Base-by-base conservation (phyloP, 2,888 invertebrate genomes). In the Heliconius aoede region DNA sequence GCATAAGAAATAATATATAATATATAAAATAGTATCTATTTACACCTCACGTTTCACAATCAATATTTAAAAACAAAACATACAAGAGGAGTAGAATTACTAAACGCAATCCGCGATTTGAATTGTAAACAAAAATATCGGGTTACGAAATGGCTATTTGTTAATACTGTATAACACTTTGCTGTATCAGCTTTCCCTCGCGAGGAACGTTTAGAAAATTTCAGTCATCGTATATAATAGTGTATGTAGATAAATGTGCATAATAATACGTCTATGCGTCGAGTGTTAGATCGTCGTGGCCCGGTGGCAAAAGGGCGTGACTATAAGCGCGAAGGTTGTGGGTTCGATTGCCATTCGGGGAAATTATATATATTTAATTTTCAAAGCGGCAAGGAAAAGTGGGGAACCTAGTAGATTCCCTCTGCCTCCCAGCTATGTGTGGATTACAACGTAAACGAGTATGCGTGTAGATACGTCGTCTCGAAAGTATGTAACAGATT, bases 111-210 rank as follows among this genome's bases (percentile, higher is more conserved):
- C 58, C 73, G 51, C 69, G 46, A 76, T 67, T 76, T 76, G 76
- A 78, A 76, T 73, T 64, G 58, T 76, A 75, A 80, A 73, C 74
- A 58, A n/a, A 58, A n/a, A 72, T 74, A 78, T 74, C 61, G 46
- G 65, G 72, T 82, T 78, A 81, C 78, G 77, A 78, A 79, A 77
- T 79, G 58, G 64, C 36, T 24, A 24, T 36, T 65, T 65, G 65
- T 18, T 65, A 58, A 80, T 75, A 74, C 71, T 75, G 80, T 65
- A 81, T 80, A n/a, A n/a, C n/a, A n/a, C n/a, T n/a, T n/a, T n/a
- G 74, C 71, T 75, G 80, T 65, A 81, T 80, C 74, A 72, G 76
- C 81, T 82, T 83, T 81, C 82, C 65, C 79, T 77, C 75, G 74
- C 75, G 73, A 76, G 76, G 76, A 69, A 74, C 79, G 69, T 68